phyloP scores from a whole-genome alignment of 92 coral and sea anemone genomes.

The Pocillopora grandis region DNA sequence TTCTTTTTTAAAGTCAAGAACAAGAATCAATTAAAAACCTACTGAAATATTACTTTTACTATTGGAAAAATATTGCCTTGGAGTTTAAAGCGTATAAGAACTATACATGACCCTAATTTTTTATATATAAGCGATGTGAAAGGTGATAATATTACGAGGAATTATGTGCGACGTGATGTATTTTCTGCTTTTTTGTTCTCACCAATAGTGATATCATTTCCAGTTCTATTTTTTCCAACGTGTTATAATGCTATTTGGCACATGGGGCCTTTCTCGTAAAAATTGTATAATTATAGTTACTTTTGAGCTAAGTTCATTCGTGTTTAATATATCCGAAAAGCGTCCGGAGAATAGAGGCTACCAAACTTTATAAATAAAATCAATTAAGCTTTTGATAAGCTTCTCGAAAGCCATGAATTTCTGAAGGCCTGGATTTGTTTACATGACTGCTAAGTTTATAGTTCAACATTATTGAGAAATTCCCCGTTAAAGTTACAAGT shows the following conservation, averaged over 20 bases:
- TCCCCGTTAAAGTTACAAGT: conserved; percentile 21
- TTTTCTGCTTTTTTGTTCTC: not conserved
- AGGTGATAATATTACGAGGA: no score
- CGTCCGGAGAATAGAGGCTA: no score
- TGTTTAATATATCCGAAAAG: no score
- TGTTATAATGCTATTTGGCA: not conserved
- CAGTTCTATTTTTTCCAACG: not conserved
- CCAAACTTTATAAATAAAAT: no score
- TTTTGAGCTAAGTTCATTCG: no score
- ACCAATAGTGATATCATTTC: not conserved
- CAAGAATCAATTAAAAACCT: not conserved
- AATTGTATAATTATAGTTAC: no score
- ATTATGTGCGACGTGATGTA: no score
- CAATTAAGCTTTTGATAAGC: not conserved
- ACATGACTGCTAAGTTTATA: conserved; percentile 22
- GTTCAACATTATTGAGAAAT: conserved; percentile 13
- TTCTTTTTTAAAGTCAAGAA: not conserved
- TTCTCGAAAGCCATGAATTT: not conserved
- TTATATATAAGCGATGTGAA: no score
- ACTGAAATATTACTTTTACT: not conserved
- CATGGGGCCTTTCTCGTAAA: no score
- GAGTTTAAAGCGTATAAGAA: not conserved
- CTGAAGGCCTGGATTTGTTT: not conserved
- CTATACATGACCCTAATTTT: not conserved
- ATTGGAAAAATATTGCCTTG: no score